These are phyloP conservation scores for Drosophila meridionalis DNA, from an alignment of 2,888 invertebrate species.

Conservation along the genomic window DNA sequence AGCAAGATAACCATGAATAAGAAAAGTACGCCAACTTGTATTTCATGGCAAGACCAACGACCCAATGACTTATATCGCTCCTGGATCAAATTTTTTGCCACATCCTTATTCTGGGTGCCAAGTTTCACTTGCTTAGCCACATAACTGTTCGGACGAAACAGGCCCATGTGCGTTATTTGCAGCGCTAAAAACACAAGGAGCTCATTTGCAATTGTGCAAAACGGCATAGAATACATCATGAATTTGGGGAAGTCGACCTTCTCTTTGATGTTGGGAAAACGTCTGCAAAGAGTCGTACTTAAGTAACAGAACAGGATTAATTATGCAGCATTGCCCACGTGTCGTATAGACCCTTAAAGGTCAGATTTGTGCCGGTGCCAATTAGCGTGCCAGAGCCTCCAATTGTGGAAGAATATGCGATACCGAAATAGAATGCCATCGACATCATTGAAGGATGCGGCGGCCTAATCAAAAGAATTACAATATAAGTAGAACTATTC, in stretches of 20 bases:
- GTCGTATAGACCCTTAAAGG: slow-evolving; percentile 91
- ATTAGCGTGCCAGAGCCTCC: slow-evolving; percentile 91
- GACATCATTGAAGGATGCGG: slow-evolving; percentile 88
- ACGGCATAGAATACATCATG: slow-evolving; percentile 68
- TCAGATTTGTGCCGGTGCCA: slow-evolving; percentile 92
- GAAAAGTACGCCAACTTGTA: slow-evolving; percentile 89
- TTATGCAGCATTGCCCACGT: slow-evolving; percentile 81
- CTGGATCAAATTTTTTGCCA: slow-evolving; percentile 86
- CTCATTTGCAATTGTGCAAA: slow-evolving; percentile 51
- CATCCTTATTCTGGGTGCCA: slow-evolving; percentile 87
- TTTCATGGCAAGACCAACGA: slow-evolving; percentile 91
- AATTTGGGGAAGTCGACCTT: slow-evolving; percentile 69
- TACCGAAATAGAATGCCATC: slow-evolving; percentile 90
- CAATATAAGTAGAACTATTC: neutral
- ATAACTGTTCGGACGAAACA: slow-evolving; percentile 69
- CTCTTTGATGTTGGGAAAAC: slow-evolving; percentile 71
- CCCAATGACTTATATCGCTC: slow-evolving; percentile 88
- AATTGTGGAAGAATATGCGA: slow-evolving; percentile 91
- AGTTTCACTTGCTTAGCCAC: slow-evolving; percentile 43
- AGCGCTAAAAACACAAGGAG: slow-evolving; percentile 56
- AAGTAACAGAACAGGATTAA: neutral
- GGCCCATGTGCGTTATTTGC: slow-evolving; percentile 76
- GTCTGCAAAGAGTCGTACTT: slow-evolving; percentile 46
- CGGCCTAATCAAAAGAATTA: slow-evolving; percentile 29
- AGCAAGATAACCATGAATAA: slow-evolving; percentile 91